These are phyloP conservation scores for Pachydiplax longipennis DNA, from an alignment of 2,888 invertebrate genomes.

Conservation along the genomic window DNA sequence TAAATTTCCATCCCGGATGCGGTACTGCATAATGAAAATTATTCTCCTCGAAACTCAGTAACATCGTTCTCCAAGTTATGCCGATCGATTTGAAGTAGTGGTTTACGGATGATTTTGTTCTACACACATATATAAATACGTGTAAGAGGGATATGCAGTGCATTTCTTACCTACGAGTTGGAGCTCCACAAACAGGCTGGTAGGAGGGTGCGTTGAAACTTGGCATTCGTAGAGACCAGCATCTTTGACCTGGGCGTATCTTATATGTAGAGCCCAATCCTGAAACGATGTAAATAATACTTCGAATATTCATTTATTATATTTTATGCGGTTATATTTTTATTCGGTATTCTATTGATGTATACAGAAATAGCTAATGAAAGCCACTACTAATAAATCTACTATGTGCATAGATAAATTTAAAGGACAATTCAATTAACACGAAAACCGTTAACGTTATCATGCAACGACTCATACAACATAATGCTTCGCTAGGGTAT, in stretches of 20 bases:
- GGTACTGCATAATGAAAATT: too few relatives aligned
- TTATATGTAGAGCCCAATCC: slow-evolving; percentile 74
- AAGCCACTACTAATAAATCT: too few relatives aligned
- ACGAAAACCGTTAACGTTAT: too few relatives aligned
- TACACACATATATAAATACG: not conserved
- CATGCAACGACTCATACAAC: too few relatives aligned
- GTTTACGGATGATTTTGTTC: not conserved
- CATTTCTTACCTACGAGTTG: slow-evolving; percentile 68
- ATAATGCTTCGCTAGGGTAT: too few relatives aligned
- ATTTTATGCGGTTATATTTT: not conserved
- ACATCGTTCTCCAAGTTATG: too few relatives aligned
- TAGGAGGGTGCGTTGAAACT: slow-evolving; percentile 71
- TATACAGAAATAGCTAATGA: too few relatives aligned
- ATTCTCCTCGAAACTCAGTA: too few relatives aligned
- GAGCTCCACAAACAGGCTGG: slow-evolving; percentile 70
- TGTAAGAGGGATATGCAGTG: not conserved
- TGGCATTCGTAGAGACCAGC: slow-evolving; percentile 74
- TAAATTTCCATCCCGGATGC: too few relatives aligned
- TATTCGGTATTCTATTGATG: not conserved
- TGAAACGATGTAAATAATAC: slow-evolving; percentile 55
- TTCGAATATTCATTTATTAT: not conserved
- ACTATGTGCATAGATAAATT: too few relatives aligned
- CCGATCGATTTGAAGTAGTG: too few relatives aligned
- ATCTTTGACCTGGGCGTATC: slow-evolving; percentile 69
- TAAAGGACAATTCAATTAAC: too few relatives aligned